Conservation (phyloP, 1,140 invertebrate genomes). For the Rhyacophila brunnea region DNA sequence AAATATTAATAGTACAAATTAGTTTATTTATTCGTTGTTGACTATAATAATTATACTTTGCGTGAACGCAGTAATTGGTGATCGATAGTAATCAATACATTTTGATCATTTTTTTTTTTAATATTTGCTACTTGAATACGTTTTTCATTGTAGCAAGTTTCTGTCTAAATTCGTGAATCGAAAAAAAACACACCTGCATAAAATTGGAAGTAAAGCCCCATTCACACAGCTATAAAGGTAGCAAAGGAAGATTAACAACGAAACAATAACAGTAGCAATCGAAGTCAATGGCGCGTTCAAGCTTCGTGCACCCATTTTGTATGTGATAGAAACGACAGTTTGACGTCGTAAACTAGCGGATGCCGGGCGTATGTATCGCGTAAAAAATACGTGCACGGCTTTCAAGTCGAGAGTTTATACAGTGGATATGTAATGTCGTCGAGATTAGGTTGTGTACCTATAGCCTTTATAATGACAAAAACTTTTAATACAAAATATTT, state of each 20-base stretch:
- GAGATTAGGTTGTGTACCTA: too few species aligned
- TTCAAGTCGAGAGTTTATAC: slow-evolving; percentile 20
- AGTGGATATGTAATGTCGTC: too few species aligned
- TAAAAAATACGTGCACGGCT: slow-evolving; percentile 28
- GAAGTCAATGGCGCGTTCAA: slow-evolving; percentile 17
- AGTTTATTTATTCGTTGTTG: too few species aligned
- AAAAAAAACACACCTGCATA: slow-evolving; percentile 4
- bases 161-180: neutral
- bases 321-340: slow-evolving; percentile 20
- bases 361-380: slow-evolving; percentile 13
- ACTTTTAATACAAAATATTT: too few species aligned
- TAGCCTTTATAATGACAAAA: too few species aligned
- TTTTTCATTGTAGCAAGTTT: neutral
- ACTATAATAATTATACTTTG: too few species aligned
- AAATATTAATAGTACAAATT: too few species aligned
- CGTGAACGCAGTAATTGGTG: too few species aligned
- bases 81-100: too few species aligned
- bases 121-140: neutral
- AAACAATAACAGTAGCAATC: slow-evolving; percentile 20
- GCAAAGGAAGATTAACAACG: slow-evolving; percentile 7
- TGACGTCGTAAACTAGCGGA: slow-evolving; percentile 24
- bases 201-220: neutral
- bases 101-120: too few species aligned
- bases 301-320: slow-evolving; percentile 9
- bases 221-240: slow-evolving; percentile 4